phyloP scores from a whole-genome alignment of 2,113 vertebrate species.

The Sarotherodon lohbergeri region DNA sequence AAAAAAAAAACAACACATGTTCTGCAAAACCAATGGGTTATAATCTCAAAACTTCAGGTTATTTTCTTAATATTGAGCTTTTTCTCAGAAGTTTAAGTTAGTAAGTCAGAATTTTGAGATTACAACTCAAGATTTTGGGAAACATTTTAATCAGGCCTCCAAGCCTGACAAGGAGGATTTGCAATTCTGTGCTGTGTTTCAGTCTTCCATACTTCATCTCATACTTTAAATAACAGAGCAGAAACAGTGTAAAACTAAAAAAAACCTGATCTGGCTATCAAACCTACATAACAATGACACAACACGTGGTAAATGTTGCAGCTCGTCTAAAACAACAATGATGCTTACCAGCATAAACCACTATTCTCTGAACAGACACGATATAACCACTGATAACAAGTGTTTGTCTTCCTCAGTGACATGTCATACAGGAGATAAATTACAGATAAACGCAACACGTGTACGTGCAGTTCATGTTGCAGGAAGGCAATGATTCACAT shows the following conservation, averaged over 20 bases:
- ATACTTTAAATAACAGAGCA: not conserved
- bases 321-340: not conserved
- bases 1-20: not conserved
- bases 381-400: not conserved
- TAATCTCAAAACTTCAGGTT: not conserved
- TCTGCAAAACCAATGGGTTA: not conserved
- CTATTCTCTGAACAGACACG: not conserved
- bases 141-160: not conserved
- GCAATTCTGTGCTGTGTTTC: not conserved
- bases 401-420: not conserved
- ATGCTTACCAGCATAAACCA: not conserved
- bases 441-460: not conserved
- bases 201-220: not conserved
- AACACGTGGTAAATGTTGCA: not conserved
- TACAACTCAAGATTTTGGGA: rapidly evolving
- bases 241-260: not conserved
- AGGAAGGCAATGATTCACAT: not conserved
- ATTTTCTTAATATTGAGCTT: not conserved
- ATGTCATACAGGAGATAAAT: not conserved
- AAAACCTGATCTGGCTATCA: not conserved
- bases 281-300: not conserved
- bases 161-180: not conserved
- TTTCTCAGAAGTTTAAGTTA: not conserved
- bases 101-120: not conserved
- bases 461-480: not conserved